phyloP scores from a whole-genome alignment of 2,113 vertebrate genomes.

The Oreochromis spilurus region DNA sequence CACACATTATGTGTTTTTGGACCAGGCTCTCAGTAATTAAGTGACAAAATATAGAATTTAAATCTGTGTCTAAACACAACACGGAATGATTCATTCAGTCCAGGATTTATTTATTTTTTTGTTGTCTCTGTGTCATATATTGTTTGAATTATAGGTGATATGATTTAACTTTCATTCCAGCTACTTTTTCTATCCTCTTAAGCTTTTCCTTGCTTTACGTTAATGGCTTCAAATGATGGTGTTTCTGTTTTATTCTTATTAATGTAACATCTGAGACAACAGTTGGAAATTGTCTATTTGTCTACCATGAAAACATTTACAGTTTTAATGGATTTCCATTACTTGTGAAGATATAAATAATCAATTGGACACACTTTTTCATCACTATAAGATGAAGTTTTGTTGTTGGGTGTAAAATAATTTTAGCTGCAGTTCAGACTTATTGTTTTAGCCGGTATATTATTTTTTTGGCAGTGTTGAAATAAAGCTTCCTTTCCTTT shows the following conservation, averaged over 20 bases:
- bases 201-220: neutral
- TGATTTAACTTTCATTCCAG: neutral
- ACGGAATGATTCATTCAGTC: neutral
- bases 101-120: neutral
- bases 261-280: fast-evolving
- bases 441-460: fast-evolving
- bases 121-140: neutral
- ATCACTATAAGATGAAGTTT: neutral
- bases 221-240: neutral
- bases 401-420: neutral
- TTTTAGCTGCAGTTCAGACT: neutral
- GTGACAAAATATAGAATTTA: neutral
- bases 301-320: neutral
- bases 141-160: fast-evolving
- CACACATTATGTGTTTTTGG: neutral
- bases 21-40: neutral
- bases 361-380: neutral
- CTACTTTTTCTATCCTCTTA: neutral
- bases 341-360: neutral
- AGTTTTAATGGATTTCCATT: neutral
- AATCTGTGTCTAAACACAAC: neutral
- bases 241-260: neutral
- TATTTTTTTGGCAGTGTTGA: neutral
- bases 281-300: neutral
- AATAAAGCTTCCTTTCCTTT: neutral